Evolutionary conservation across 2,888 invertebrate genomes (phyloP).

Genomic region (Miltochrista miniata): DNA sequence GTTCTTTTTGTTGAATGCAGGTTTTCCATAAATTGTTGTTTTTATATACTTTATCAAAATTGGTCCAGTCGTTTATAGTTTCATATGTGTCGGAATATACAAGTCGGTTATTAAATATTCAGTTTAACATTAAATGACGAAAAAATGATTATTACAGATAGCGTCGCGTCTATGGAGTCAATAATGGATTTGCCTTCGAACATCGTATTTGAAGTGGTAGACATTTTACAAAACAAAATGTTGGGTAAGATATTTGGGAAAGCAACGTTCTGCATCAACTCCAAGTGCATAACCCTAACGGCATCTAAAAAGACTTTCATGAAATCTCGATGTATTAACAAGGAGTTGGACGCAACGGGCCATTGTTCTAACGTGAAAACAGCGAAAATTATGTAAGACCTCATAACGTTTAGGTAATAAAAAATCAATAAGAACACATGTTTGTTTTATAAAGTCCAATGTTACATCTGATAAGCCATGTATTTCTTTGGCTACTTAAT

Average conservation of each 20-base stretch:
- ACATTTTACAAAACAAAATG: conserved; percentile 71
- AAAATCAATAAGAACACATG: conserved; percentile 41
- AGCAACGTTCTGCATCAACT: conserved; percentile 66
- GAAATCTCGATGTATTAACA: conserved; percentile 62
- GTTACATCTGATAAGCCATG: conserved; percentile 30
- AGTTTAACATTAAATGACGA: background rate
- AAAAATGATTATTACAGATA: conserved; percentile 56
- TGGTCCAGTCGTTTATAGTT: too few species aligned
- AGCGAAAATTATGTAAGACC: conserved; percentile 50
- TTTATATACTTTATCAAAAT: too few species aligned
- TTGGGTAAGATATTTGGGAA: conserved; percentile 71
- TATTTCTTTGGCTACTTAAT: conserved; percentile 9
- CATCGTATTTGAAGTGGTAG: conserved; percentile 69
- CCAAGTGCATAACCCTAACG: conserved; percentile 67
- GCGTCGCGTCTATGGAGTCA: conserved; percentile 66
- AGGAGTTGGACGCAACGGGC: conserved; percentile 57
- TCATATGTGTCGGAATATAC: too few species aligned
- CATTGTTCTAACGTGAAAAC: conserved; percentile 65
- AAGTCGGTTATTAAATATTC: too few species aligned
- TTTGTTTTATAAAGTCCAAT: conserved; percentile 39
- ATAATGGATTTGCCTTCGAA: conserved; percentile 74
- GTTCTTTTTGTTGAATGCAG: too few species aligned
- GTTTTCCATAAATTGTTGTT: too few species aligned
- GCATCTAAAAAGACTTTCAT: conserved; percentile 64
- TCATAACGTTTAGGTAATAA: conserved; percentile 47